Conservation (phyloP, 2,797 vertebrate genomes). For the Chaunax sp. region DNA sequence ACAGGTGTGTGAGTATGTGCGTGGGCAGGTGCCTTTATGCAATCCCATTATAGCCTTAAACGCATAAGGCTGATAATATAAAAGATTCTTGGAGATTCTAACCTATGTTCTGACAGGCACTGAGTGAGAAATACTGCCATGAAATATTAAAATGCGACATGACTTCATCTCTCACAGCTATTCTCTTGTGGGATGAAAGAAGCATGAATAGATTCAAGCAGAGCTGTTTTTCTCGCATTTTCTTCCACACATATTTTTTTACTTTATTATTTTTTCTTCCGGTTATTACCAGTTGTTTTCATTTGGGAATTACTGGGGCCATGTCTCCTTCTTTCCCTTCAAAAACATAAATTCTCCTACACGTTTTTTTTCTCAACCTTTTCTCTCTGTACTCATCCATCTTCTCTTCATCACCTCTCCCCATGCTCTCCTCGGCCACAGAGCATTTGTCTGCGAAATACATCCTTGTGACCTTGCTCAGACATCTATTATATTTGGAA, state of each 20-base stretch:
- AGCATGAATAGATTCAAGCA: constrained; percentile 6
- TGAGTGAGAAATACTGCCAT: constrained; percentile 48
- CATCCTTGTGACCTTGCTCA: background rate
- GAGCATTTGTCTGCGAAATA: constrained; percentile 10
- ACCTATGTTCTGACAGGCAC: constrained; percentile 22
- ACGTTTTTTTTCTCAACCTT: background rate
- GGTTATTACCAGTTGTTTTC: background rate
- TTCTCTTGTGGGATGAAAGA: constrained; percentile 24
- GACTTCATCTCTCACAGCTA: constrained; percentile 46
- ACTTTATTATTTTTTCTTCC: background rate
- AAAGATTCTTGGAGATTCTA: constrained; percentile 50
- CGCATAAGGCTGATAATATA: constrained; percentile 47
- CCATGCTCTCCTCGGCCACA: too few species aligned
- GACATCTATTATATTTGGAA: background rate
- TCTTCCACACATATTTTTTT: background rate
- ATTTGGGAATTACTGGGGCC: background rate
- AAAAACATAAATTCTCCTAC: too few species aligned
- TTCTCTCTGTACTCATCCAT: background rate
- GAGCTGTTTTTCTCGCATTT: background rate
- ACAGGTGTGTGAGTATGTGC: background rate
- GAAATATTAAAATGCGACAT: constrained; percentile 56
- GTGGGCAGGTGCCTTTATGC: constrained; percentile 6
- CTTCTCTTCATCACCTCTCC: background rate
- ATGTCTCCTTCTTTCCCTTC: background rate
- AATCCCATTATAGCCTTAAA: constrained; percentile 32